These are phyloP conservation scores for Falco rusticolus DNA, from an alignment of 2,797 vertebrate species.

Conservation along the genomic window DNA sequence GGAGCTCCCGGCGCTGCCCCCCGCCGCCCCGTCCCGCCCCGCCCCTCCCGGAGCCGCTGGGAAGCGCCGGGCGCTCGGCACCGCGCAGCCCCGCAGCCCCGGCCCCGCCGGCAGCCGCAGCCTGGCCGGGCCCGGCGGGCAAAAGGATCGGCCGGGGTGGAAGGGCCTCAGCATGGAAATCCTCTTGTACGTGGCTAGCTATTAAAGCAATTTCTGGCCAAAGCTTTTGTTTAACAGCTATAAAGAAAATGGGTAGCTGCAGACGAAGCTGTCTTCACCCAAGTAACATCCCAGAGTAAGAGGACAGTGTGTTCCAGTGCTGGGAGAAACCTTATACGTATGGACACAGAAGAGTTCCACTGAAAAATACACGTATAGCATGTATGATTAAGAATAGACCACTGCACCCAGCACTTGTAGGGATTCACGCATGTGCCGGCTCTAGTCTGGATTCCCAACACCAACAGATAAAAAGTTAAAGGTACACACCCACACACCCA, in stretches of 20 bases:
- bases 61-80: background rate
- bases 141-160: no score
- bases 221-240: background rate
- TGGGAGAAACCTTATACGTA: background rate
- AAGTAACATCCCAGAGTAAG: background rate
- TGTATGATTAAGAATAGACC: background rate
- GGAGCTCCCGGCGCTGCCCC: background rate
- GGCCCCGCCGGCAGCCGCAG: background rate
- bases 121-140: background rate
- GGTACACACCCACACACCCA: background rate
- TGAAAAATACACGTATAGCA: background rate
- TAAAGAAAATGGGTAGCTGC: background rate
- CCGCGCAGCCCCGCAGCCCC: background rate
- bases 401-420: background rate
- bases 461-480: background rate
- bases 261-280: background rate
- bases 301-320: background rate
- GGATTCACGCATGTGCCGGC: background rate
- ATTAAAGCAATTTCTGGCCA: background rate
- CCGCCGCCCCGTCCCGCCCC: background rate
- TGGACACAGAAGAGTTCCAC: background rate
- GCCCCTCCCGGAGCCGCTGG: background rate
- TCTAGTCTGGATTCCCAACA: background rate
- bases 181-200: fast-evolving
- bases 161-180: background rate